Conservation (phyloP, 2,113 vertebrate genomes). For the Hemiprocne comata region DNA sequence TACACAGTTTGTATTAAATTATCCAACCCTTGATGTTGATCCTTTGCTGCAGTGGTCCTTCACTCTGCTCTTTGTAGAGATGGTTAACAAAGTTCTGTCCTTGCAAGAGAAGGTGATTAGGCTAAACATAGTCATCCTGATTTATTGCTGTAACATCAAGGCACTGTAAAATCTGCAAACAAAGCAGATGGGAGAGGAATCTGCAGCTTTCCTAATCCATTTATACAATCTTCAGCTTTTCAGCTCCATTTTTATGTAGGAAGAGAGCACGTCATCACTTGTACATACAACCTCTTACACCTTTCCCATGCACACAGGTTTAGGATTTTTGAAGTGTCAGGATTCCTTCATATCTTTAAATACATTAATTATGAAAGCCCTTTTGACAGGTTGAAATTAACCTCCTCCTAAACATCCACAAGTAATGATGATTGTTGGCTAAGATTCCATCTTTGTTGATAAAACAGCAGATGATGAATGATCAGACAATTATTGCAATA, state of each 20-base stretch:
- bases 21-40: background rate
- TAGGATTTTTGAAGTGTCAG: background rate
- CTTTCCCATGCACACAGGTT: background rate
- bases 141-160: constrained; percentile 33
- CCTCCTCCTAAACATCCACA: background rate
- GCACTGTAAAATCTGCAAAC: constrained; percentile 23
- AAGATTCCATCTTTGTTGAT: background rate
- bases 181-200: constrained; percentile 26
- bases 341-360: background rate
- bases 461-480: background rate
- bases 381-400: constrained; percentile 11
- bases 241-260: background rate
- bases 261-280: background rate
- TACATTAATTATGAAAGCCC: background rate
- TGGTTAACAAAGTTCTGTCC: background rate
- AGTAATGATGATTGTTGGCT: background rate
- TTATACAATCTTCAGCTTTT: background rate
- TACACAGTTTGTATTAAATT: background rate
- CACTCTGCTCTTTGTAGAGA: background rate
- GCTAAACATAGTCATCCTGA: constrained; percentile 11
- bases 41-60: background rate
- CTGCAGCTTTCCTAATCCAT: background rate
- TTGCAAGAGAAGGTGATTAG: background rate
- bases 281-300: background rate
- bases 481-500: background rate